Evolutionary conservation across 2,113 vertebrate genomes (phyloP).

Genomic region (Megaceryle maxima): DNA sequence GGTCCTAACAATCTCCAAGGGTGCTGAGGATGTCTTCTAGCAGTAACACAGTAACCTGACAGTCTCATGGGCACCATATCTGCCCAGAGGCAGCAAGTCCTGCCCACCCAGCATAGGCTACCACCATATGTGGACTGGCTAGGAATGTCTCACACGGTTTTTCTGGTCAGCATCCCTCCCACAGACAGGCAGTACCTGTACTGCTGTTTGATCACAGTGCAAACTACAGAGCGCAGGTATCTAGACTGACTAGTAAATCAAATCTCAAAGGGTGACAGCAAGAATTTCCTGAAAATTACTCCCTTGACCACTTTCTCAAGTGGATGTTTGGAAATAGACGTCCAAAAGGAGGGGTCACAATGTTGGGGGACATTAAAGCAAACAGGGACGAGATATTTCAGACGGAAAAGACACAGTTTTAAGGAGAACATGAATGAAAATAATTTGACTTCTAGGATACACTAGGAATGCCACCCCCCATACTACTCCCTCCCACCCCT

Average conservation of each 20-base stretch:
- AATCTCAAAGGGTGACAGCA: background rate
- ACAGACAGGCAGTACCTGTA: background rate
- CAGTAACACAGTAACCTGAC: too few species aligned
- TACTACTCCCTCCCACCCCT: too few species aligned
- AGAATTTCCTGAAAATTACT: background rate
- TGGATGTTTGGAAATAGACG: background rate
- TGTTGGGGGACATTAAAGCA: background rate
- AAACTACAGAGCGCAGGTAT: too few species aligned
- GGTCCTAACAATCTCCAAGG: too few species aligned
- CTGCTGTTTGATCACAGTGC: background rate
- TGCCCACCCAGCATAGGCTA: background rate
- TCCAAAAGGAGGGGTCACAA: background rate
- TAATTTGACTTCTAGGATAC: too few species aligned
- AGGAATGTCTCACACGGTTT: too few species aligned
- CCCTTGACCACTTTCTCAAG: background rate
- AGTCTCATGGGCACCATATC: too few species aligned
- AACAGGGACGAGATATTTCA: background rate
- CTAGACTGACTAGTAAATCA: background rate
- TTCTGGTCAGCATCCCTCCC: background rate
- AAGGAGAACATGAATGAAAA: background rate
- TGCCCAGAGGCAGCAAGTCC: too few species aligned
- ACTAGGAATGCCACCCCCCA: background rate
- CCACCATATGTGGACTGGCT: background rate
- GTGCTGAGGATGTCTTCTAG: too few species aligned
- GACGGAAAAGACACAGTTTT: background rate